A percentile compares a stretch with the other conserved stretches of the same genome.
Conservation (phyloP, 2,888 invertebrate genomes). For the Andrena praecox region DNA sequence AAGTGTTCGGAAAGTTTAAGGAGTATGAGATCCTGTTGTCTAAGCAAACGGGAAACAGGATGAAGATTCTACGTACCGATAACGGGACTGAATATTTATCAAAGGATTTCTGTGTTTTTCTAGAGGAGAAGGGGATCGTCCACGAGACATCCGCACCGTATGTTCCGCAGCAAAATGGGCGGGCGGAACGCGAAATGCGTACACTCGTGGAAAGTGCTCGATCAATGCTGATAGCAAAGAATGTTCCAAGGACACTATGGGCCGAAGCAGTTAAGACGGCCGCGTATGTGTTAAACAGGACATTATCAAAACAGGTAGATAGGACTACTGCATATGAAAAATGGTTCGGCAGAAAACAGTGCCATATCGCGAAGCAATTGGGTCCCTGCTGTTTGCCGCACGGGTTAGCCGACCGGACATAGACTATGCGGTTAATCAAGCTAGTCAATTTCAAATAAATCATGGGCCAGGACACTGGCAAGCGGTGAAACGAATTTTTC, state of each 20-base stretch:
- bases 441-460: conserved; percentile 5
- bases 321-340: no score
- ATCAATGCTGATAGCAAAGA: background rate
- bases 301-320: background rate
- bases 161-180: background rate
- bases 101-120: background rate
- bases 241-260: background rate
- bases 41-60: background rate
- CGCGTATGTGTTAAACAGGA: background rate
- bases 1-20: background rate
- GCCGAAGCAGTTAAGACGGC: background rate
- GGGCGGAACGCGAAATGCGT: background rate
- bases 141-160: background rate
- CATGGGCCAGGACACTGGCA: background rate
- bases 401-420: conserved; percentile 2
- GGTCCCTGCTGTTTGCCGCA: background rate
- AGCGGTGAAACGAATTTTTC: background rate
- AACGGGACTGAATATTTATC: background rate
- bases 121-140: background rate
- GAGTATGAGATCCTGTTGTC: background rate
- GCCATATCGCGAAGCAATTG: background rate
- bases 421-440: background rate
- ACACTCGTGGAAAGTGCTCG: background rate
- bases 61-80: background rate
- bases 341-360: no score